Percentiles rank a stretch among this genome's conserved stretches.
These are phyloP conservation scores for Drosophila eugracilis DNA, from an alignment of 1,140 invertebrate genomes.

Conservation along the genomic window DNA sequence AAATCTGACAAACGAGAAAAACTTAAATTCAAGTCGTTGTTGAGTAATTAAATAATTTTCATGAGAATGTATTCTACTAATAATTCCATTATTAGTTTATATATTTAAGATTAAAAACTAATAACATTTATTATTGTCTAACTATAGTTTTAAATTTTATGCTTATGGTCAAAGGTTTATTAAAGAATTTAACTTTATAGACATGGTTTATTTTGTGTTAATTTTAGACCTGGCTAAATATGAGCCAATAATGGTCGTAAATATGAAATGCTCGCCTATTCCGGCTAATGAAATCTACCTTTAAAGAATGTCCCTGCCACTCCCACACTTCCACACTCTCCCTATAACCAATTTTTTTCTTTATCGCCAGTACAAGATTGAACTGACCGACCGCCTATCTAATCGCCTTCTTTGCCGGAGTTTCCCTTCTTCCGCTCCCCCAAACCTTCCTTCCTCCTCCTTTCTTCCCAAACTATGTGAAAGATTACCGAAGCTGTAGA, in stretches of 20 bases:
- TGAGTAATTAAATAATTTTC: too few relatives aligned
- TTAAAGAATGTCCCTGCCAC: slow-evolving; percentile 3
- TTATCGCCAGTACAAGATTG: slow-evolving; percentile 65
- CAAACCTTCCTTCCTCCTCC: background rate
- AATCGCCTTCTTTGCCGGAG: slow-evolving; percentile 40
- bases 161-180: too few relatives aligned
- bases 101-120: too few relatives aligned
- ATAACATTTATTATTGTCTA: too few relatives aligned
- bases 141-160: too few relatives aligned
- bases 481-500: slow-evolving; percentile 25
- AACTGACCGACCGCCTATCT: slow-evolving; percentile 69
- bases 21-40: too few relatives aligned
- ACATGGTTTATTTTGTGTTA: background rate
- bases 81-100: too few relatives aligned
- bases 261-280: slow-evolving; percentile 20
- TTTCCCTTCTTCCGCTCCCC: slow-evolving; percentile 27
- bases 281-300: slow-evolving; percentile 6
- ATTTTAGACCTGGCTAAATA: slow-evolving; percentile 12
- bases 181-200: too few relatives aligned
- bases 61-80: too few relatives aligned
- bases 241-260: slow-evolving; percentile 23
- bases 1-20: slow-evolving; percentile 21
- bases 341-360: slow-evolving; percentile 22
- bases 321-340: background rate
- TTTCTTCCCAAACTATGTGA: background rate